Conservation (phyloP, 2,888 invertebrate species). For the Coecobrya sp. region DNA sequence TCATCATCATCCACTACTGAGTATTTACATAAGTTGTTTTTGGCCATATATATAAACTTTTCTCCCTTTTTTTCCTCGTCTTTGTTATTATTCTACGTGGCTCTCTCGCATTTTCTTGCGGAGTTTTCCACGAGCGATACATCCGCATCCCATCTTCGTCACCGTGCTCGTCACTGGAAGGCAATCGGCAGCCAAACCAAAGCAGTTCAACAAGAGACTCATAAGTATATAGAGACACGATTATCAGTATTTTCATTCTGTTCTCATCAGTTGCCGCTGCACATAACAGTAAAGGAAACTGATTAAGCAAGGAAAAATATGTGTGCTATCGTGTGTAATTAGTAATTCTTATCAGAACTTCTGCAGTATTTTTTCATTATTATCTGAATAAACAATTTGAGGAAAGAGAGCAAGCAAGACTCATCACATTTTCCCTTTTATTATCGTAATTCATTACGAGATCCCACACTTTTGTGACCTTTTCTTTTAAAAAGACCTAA, state of each 20-base stretch:
- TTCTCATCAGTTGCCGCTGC: background rate
- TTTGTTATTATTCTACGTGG: slow-evolving; percentile 43
- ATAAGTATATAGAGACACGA: background rate
- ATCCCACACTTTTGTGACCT: slow-evolving; percentile 33
- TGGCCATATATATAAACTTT: slow-evolving; percentile 22
- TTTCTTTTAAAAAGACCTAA: background rate
- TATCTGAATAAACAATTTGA: slow-evolving; percentile 6
- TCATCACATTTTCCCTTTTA: slow-evolving; percentile 1
- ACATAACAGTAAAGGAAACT: slow-evolving; percentile 40
- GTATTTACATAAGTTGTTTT: slow-evolving; percentile 63
- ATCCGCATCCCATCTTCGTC: slow-evolving; percentile 23
- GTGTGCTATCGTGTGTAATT: slow-evolving; percentile 50
- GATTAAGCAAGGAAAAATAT: slow-evolving; percentile 7
- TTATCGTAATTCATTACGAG: slow-evolving; percentile 55
- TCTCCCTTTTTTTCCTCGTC: background rate
- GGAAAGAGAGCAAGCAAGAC: background rate
- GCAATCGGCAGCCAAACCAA: background rate
- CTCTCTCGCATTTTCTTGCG: slow-evolving; percentile 17
- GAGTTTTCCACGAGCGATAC: slow-evolving; percentile 48
- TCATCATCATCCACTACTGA: background rate
- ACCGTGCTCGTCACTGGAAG: slow-evolving; percentile 16
- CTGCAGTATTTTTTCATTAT: slow-evolving; percentile 15
- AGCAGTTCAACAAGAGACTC: background rate
- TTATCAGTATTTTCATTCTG: background rate
- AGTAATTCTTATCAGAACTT: slow-evolving; percentile 65